These are phyloP conservation scores for Polypedilum pembai DNA, from an alignment of 1,140 invertebrate genomes.

Conservation along the genomic window DNA sequence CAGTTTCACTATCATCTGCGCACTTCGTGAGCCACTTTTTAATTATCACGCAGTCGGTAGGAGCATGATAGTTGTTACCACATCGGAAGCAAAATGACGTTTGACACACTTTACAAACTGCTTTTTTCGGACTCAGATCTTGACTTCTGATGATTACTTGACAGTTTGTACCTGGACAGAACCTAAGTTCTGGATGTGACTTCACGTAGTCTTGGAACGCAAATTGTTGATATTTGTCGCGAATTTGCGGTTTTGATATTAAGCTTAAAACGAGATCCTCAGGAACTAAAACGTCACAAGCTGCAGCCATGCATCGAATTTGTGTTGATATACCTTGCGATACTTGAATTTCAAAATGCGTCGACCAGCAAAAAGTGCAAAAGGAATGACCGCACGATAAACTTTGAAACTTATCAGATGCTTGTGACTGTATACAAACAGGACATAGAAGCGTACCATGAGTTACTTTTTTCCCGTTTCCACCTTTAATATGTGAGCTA, in stretches of 20 bases:
- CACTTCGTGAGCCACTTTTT: constrained; percentile 98
- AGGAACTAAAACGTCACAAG: constrained; percentile 84
- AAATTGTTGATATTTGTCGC: constrained; percentile 91
- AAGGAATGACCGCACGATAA: constrained; percentile 86
- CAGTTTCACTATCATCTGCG: constrained; percentile 98
- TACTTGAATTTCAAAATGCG: constrained; percentile 93
- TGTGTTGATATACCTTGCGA: constrained; percentile 73
- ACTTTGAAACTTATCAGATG: constrained; percentile 61
- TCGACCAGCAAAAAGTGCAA: constrained; percentile 91
- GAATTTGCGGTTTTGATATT: constrained; percentile 66
- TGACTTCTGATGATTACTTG: constrained; percentile 53
- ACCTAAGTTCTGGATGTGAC: constrained; percentile 80
- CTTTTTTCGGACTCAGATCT: constrained; percentile 41
- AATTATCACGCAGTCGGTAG: constrained; percentile 92
- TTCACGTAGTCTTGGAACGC: constrained; percentile 94
- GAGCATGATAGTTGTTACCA: constrained; percentile 95
- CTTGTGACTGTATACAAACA: constrained; percentile 52
- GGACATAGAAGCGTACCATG: constrained; percentile 44
- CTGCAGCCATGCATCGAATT: constrained; percentile 93
- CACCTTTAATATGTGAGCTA: constrained; percentile 72
- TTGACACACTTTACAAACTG: constrained; percentile 48
- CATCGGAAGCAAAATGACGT: constrained; percentile 70
- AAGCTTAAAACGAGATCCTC: constrained; percentile 92
- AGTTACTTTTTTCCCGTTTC: constrained; percentile 31
- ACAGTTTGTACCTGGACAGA: constrained; percentile 96